These are phyloP conservation scores for Drosophila pseudoananassae DNA, from an alignment of 1,140 invertebrate species.

Conservation along the genomic window DNA sequence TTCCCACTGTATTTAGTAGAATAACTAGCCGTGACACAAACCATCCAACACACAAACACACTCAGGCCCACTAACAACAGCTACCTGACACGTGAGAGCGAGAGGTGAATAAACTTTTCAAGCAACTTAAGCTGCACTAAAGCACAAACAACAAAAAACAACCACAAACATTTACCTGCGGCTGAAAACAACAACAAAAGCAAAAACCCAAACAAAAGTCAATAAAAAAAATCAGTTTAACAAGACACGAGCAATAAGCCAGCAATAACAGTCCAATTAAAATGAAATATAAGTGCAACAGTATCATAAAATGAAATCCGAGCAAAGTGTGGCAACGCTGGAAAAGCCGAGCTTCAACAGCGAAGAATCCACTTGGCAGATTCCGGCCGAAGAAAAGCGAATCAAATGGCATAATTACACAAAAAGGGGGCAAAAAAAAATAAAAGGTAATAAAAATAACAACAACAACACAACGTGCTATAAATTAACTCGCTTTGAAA, in stretches of 20 bases:
- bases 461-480: slow-evolving; percentile 61
- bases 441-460: slow-evolving; percentile 16
- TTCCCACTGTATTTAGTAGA: slow-evolving; percentile 34
- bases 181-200: slow-evolving; percentile 16
- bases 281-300: slow-evolving; percentile 61
- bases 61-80: slow-evolving; percentile 13
- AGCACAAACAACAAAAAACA: slow-evolving; percentile 40
- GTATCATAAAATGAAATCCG: slow-evolving; percentile 6
- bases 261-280: slow-evolving; percentile 71
- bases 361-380: slow-evolving; percentile 36
- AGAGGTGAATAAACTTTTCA: slow-evolving; percentile 75
- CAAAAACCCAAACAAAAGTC: slow-evolving; percentile 13
- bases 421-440: slow-evolving; percentile 42
- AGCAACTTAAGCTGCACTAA: slow-evolving; percentile 58
- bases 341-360: slow-evolving; percentile 20
- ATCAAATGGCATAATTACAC: slow-evolving; percentile 65
- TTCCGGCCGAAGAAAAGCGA: slow-evolving; percentile 55
- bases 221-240: slow-evolving; percentile 49
- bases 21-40: slow-evolving; percentile 35
- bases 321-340: slow-evolving; percentile 55
- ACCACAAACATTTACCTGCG: slow-evolving; percentile 62
- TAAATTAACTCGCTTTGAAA: slow-evolving; percentile 81
- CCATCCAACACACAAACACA: slow-evolving; percentile 32
- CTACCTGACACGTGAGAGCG: slow-evolving; percentile 67
- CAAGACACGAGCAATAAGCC: slow-evolving; percentile 54